phyloP scores from a whole-genome alignment of 2,888 invertebrate species.

The Agonopterix subpropinquella region DNA sequence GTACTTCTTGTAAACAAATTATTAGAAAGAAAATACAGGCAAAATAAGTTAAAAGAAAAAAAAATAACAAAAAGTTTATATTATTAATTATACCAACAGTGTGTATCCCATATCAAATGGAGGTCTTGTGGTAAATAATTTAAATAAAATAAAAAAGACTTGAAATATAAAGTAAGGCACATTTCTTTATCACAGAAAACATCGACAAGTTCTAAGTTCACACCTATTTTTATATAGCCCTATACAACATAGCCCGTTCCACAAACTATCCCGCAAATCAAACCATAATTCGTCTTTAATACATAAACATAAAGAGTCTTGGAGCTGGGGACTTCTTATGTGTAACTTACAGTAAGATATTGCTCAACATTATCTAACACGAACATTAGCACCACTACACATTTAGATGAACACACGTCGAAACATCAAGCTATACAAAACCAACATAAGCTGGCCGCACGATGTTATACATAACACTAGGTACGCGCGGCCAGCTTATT shows the following conservation, averaged over 20 bases:
- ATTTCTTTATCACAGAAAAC: conserved; percentile 62
- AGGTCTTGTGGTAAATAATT: neutral
- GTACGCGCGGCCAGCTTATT: too few relatives aligned
- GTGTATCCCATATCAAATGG: neutral
- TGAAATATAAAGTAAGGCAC: conserved; percentile 51
- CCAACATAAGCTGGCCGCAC: too few relatives aligned
- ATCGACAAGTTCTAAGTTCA: conserved; percentile 30
- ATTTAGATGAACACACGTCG: too few relatives aligned
- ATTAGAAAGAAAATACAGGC: neutral
- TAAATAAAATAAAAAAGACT: conserved; percentile 12
- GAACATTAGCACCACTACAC: neutral
- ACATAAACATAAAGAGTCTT: neutral
- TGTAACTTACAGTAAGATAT: neutral
- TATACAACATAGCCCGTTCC: neutral
- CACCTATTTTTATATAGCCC: neutral
- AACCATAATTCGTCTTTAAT: too few relatives aligned
- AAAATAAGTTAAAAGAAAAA: neutral
- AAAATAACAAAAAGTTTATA: neutral
- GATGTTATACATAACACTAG: too few relatives aligned
- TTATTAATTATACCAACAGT: neutral
- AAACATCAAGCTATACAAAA: too few relatives aligned
- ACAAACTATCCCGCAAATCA: too few relatives aligned
- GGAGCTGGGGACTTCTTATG: neutral
- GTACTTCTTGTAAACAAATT: too few relatives aligned
- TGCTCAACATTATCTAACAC: neutral